phyloP scores from a whole-genome alignment of 2,888 invertebrate species.

The Atethmia centrago region DNA sequence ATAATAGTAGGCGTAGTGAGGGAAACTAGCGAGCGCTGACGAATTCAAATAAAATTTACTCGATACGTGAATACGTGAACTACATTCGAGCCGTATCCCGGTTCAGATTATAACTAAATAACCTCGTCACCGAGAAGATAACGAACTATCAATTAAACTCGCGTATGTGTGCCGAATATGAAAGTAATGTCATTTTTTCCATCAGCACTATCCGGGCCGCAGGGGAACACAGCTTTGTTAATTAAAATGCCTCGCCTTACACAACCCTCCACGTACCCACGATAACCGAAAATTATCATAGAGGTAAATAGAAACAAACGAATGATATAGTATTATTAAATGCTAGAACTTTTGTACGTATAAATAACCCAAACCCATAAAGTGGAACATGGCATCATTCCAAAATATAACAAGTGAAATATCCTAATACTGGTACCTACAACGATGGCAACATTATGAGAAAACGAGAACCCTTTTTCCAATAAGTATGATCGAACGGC shows the following conservation, averaged over 20 bases:
- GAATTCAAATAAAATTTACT: conserved; percentile 78
- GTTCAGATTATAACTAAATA: conserved; percentile 77
- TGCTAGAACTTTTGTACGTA: conserved; percentile 60
- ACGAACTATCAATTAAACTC: conserved; percentile 78
- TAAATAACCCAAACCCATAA: conserved; percentile 76
- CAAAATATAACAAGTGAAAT: conserved; percentile 76
- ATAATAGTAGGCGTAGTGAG: conserved; percentile 48
- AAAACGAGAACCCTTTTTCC: conserved; percentile 80
- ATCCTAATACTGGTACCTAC: conserved; percentile 75
- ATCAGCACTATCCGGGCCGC: conserved; percentile 47
- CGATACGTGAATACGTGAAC: conserved; percentile 69
- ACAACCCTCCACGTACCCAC: conserved; percentile 38
- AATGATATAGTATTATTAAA: conserved; percentile 58
- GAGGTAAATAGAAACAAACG: conserved; percentile 52
- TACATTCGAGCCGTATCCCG: conserved; percentile 67
- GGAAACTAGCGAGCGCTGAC: conserved; percentile 65
- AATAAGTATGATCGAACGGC: conserved; percentile 85
- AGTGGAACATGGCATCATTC: conserved; percentile 76
- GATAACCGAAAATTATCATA: conserved; percentile 52
- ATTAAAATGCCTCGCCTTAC: conserved; percentile 62
- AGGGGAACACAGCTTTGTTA: conserved; percentile 60
- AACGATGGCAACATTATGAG: conserved; percentile 73
- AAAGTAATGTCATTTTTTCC: conserved; percentile 69
- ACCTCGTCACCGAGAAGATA: conserved; percentile 71
- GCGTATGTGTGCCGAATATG: conserved; percentile 70